Percentiles rank a stretch among this genome's conserved stretches.
phyloP scores from a whole-genome alignment of 2,888 invertebrate species.

The Eumerus sabulonum region DNA sequence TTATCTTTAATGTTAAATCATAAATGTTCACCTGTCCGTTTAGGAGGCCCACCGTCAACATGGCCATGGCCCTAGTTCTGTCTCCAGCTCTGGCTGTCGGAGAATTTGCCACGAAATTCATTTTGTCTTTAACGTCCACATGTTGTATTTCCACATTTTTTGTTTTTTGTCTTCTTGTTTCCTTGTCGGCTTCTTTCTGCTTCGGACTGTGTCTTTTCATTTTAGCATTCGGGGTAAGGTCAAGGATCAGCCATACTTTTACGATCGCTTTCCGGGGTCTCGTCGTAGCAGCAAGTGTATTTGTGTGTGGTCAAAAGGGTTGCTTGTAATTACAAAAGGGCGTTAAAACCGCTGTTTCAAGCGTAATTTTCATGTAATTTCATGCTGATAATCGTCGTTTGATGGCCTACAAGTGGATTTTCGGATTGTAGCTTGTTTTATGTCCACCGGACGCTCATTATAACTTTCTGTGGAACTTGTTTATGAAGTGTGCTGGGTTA shows the following conservation, averaged over 20 bases:
- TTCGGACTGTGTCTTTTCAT: too few relatives aligned
- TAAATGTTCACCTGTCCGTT: slow-evolving; percentile 66
- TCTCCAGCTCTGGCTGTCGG: not conserved
- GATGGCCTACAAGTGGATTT: slow-evolving; percentile 7
- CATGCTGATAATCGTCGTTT: slow-evolving; percentile 27
- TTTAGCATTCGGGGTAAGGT: slow-evolving; percentile 35
- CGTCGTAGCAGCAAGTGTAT: slow-evolving; percentile 46
- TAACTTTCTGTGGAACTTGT: slow-evolving; percentile 35
- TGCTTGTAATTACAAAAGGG: slow-evolving; percentile 38
- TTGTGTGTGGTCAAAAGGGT: slow-evolving; percentile 64
- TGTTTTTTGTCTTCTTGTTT: not conserved
- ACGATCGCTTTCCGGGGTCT: slow-evolving; percentile 41
- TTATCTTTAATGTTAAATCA: slow-evolving; percentile 67
- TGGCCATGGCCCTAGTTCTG: slow-evolving; percentile 13
- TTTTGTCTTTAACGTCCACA: slow-evolving; percentile 24
- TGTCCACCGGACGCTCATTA: slow-evolving; percentile 18
- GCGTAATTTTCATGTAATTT: slow-evolving; percentile 49
- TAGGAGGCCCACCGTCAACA: slow-evolving; percentile 36
- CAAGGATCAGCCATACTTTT: slow-evolving; percentile 53
- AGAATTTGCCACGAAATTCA: slow-evolving; percentile 38
- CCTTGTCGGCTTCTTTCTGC: too few relatives aligned
- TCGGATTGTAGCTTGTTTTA: too few relatives aligned
- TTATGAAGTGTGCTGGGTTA: slow-evolving; percentile 43
- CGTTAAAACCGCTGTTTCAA: slow-evolving; percentile 43
- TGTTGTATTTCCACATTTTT: not conserved